Evolutionary conservation across 2,888 invertebrate species (phyloP).

Genomic region (Lypha dubia): DNA sequence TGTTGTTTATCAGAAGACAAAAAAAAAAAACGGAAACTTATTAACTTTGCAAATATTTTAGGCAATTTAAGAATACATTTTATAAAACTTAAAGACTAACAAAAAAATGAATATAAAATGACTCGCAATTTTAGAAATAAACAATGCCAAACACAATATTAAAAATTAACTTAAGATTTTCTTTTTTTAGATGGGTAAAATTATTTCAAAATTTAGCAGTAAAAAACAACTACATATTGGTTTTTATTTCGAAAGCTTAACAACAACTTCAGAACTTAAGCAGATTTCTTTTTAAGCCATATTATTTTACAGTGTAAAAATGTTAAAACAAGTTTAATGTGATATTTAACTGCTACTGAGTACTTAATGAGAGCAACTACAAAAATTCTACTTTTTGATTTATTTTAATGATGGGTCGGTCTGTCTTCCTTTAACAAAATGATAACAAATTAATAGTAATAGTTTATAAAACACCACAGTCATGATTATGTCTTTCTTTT

Average conservation of each 20-base stretch:
- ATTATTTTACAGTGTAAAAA: constrained; percentile 48
- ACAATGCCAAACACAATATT: constrained; percentile 54
- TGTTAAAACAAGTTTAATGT: constrained; percentile 37
- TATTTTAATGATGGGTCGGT: constrained; percentile 39
- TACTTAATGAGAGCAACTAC: constrained; percentile 52
- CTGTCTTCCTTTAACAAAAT: constrained; percentile 49
- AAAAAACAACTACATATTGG: constrained; percentile 1
- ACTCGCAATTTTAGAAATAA: constrained; percentile 63
- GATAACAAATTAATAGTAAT: constrained; percentile 74
- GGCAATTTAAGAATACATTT: constrained; percentile 49
- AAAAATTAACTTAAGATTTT: constrained; percentile 46
- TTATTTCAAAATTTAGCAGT: constrained; percentile 30
- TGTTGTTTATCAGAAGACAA: too few species aligned
- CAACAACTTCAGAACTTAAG: constrained; percentile 73
- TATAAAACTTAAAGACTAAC: constrained; percentile 72
- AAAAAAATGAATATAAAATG: constrained; percentile 53
- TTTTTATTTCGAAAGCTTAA: constrained; percentile 51
- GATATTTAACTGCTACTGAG: constrained; percentile 40
- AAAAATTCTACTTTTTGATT: constrained; percentile 52
- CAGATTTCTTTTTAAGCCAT: constrained; percentile 52
- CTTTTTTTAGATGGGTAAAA: constrained; percentile 23
- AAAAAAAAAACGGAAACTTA: constrained; percentile 22
- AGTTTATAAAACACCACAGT: constrained; percentile 81
- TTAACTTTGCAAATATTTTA: constrained; percentile 35
- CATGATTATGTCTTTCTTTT: constrained; percentile 68